Conservation (phyloP, 2,888 invertebrate genomes). For the Drosophila cracens region DNA sequence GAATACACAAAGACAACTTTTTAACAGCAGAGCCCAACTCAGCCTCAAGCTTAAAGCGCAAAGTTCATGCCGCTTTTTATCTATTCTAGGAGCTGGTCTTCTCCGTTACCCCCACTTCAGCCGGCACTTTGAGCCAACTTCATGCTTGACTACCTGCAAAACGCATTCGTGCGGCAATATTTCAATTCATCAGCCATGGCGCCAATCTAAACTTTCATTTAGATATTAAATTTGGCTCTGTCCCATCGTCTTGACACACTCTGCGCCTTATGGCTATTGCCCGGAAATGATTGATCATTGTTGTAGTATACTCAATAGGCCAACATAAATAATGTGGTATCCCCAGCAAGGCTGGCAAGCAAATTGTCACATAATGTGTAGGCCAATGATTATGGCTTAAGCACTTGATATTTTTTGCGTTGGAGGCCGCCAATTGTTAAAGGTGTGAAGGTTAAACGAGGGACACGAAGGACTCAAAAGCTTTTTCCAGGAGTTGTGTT, state of each 20-base stretch:
- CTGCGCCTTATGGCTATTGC: conserved; percentile 51
- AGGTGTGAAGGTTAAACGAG: conserved; percentile 61
- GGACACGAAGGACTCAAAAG: conserved; percentile 13
- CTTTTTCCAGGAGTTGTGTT: not conserved
- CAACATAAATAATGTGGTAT: conserved; percentile 61
- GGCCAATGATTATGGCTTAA: conserved; percentile 31
- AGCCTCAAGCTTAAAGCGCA: conserved; percentile 48
- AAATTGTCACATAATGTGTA: conserved; percentile 61
- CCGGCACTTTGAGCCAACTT: conserved; percentile 48
- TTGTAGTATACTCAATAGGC: conserved; percentile 43
- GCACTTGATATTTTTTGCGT: conserved; percentile 17
- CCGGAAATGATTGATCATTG: conserved; percentile 74
- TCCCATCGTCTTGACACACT: not conserved
- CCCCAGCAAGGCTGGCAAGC: conserved; percentile 28
- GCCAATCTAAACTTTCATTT: conserved; percentile 73
- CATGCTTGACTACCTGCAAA: conserved; percentile 74
- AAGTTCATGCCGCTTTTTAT: conserved; percentile 40
- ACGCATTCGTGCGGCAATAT: conserved; percentile 77
- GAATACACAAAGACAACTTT: conserved; percentile 28
- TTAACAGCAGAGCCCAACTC: conserved; percentile 3
- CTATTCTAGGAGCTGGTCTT: conserved; percentile 48
- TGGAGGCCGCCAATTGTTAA: conserved; percentile 45
- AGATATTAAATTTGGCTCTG: conserved; percentile 61
- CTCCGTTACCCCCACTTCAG: not conserved
- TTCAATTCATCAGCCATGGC: conserved; percentile 74